Conservation (phyloP, 1,140 invertebrate genomes). For the Zaprionus nigranus region DNA sequence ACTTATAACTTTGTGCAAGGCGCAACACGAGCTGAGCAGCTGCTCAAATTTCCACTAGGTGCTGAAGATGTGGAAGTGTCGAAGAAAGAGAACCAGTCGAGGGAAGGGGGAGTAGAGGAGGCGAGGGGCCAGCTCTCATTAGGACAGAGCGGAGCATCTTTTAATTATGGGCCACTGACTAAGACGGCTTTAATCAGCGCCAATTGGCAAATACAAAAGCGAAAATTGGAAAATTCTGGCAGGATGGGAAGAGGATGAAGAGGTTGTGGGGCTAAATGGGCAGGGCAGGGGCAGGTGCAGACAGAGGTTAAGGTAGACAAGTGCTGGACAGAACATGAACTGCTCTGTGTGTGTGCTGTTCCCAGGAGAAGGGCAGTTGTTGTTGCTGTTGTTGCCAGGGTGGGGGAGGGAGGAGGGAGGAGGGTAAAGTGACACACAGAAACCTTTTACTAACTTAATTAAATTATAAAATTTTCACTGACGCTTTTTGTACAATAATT, state of each 20-base stretch:
- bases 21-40: neutral
- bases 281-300: neutral
- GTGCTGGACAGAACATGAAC: neutral
- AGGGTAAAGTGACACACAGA: constrained; percentile 58
- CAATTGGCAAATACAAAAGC: constrained; percentile 79
- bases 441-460: constrained; percentile 81
- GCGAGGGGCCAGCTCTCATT: constrained; percentile 46
- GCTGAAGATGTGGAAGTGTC: neutral
- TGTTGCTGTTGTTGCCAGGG: neutral
- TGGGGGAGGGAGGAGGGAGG: neutral
- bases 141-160: constrained; percentile 56
- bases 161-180: constrained; percentile 77
- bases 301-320: neutral
- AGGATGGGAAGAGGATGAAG: neutral
- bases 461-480: constrained; percentile 79
- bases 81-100: no score
- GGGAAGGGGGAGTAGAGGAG: neutral
- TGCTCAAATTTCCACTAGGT: constrained; percentile 6
- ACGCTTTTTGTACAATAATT: constrained; percentile 79
- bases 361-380: no score
- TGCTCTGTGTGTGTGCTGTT: neutral
- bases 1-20: neutral
- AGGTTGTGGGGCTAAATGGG: no score
- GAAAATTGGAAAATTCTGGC: constrained; percentile 70
- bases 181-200: constrained; percentile 74